These are phyloP conservation scores for Lycodopsis pacificus DNA, from an alignment of 2,797 vertebrate genomes.

Conservation along the genomic window DNA sequence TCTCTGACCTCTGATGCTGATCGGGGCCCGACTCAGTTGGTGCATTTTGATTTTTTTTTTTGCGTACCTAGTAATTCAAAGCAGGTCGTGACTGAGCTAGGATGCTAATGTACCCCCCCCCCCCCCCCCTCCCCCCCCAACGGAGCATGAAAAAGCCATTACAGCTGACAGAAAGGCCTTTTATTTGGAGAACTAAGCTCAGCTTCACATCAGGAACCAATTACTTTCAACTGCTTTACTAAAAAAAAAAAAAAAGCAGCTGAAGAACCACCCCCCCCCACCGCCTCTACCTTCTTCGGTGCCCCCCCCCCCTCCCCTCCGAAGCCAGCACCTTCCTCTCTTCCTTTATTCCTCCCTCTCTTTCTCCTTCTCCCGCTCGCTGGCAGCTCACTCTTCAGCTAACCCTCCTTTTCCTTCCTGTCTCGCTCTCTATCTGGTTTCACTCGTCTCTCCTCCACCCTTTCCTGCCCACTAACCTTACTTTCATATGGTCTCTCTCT, in stretches of 20 bases:
- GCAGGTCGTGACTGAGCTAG: slow-evolving; percentile 48
- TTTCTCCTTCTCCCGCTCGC: slow-evolving; percentile 37
- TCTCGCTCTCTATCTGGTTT: slow-evolving; percentile 66
- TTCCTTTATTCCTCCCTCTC: slow-evolving; percentile 44
- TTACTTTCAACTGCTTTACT: slow-evolving; percentile 72
- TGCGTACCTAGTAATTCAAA: slow-evolving; percentile 56
- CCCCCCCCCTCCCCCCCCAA: slow-evolving; percentile 28
- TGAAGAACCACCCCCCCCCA: slow-evolving; percentile 47
- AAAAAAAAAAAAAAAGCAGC: slow-evolving; percentile 40
- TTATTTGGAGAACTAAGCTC: slow-evolving; percentile 80
- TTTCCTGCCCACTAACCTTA: slow-evolving; percentile 66
- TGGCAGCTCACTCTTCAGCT: slow-evolving; percentile 40
- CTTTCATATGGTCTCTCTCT: slow-evolving; percentile 26
- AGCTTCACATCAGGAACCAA: slow-evolving; percentile 87
- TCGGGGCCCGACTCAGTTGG: slow-evolving; percentile 30
- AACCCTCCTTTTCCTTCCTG: slow-evolving; percentile 78
- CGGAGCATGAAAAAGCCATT: slow-evolving; percentile 81
- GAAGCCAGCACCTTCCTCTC: slow-evolving; percentile 24
- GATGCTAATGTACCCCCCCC: slow-evolving; percentile 63
- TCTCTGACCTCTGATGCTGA: slow-evolving; percentile 45
- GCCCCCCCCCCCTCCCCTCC: slow-evolving; percentile 38
- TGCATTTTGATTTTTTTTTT: slow-evolving; percentile 23
- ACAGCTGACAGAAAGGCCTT: slow-evolving; percentile 79
- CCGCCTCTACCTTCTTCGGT: slow-evolving; percentile 45
- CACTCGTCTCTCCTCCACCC: slow-evolving; percentile 66